Conservation (phyloP, 37 sponge, comb jelly and placozoan genomes). For the Diacarnus erythraeanus region DNA sequence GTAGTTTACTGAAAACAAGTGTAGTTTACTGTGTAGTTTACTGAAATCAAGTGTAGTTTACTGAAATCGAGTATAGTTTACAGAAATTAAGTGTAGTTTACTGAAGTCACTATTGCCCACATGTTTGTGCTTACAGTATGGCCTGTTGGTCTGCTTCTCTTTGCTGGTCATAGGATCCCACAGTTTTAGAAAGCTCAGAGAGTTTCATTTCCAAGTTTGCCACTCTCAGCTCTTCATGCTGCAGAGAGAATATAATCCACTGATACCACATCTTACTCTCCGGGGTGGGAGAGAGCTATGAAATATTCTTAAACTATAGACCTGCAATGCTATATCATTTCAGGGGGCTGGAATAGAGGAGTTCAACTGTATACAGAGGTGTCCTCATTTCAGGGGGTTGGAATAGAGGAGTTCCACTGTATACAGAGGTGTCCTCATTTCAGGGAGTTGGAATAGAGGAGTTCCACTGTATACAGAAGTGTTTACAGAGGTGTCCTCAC, state of each 20-base stretch:
- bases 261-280: no score
- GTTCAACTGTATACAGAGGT: no score
- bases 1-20: no score
- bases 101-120: no score
- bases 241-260: background rate
- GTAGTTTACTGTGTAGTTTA: no score
- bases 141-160: slow-evolving; percentile 41
- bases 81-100: background rate
- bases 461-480: no score
- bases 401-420: background rate
- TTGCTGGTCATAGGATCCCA: slow-evolving; percentile 60
- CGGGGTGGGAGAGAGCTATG: background rate
- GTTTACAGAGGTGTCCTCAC: no score
- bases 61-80: background rate
- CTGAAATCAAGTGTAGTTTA: background rate
- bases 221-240: slow-evolving; percentile 63
- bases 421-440: no score
- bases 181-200: slow-evolving; percentile 60
- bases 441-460: background rate
- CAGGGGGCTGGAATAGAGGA: background rate
- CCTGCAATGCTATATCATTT: no score
- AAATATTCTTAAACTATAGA: background rate
- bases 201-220: slow-evolving; percentile 59
- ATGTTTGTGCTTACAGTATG: slow-evolving; percentile 56
- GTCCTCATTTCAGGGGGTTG: background rate